Evolutionary conservation across 2,797 vertebrate species (phyloP).

Genomic region (Sitta carolinensis): DNA sequence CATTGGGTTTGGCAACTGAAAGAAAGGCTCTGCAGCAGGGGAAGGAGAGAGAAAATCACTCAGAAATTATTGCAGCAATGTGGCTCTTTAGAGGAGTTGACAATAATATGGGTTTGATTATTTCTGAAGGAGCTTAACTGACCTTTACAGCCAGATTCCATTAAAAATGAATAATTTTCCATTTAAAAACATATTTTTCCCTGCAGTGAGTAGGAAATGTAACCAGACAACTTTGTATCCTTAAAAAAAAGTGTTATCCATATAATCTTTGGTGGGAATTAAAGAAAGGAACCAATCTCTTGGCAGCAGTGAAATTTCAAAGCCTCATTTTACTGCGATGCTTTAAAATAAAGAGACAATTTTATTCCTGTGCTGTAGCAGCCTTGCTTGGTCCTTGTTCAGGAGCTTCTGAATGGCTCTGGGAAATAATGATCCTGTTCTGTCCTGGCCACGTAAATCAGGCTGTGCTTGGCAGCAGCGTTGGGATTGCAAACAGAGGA

Average conservation of each 20-base stretch:
- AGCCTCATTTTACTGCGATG: constrained; percentile 45
- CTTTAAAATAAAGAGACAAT: constrained; percentile 38
- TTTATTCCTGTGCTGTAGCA: background rate
- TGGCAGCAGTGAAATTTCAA: constrained; percentile 33
- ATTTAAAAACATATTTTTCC: constrained; percentile 47
- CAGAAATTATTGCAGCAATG: background rate
- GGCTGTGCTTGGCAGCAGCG: background rate
- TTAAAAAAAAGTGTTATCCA: constrained; percentile 26
- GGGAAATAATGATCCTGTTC: background rate
- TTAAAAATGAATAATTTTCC: constrained; percentile 43
- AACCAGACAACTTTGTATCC: constrained; percentile 1
- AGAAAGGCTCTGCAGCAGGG: background rate
- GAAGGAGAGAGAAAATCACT: background rate
- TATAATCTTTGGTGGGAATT: constrained; percentile 40
- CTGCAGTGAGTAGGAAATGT: background rate
- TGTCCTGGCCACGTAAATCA: background rate
- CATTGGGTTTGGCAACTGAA: background rate
- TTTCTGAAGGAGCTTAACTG: background rate
- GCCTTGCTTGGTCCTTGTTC: background rate
- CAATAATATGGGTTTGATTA: background rate
- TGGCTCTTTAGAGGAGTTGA: background rate
- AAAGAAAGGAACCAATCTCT: constrained; percentile 45
- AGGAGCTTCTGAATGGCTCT: background rate
- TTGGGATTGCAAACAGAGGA: background rate
- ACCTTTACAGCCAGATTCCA: constrained; percentile 11